These are phyloP conservation scores for Polylopha cassiicola DNA, from an alignment of 2,888 invertebrate species.

Conservation along the genomic window DNA sequence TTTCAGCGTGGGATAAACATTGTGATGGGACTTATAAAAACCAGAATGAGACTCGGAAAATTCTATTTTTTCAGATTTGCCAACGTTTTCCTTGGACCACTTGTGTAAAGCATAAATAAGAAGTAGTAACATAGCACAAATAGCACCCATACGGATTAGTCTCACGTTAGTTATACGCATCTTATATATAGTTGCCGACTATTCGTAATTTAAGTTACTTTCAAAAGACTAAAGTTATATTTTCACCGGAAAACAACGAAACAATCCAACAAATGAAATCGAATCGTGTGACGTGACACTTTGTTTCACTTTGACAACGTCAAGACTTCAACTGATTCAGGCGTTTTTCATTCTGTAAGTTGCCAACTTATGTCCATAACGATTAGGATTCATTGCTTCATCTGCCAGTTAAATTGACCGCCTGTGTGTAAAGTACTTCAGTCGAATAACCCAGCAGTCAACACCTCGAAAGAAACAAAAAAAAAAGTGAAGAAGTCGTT, in stretches of 20 bases:
- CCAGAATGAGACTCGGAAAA: constrained; percentile 37
- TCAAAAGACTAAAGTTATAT: constrained; percentile 18
- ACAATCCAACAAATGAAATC: constrained; percentile 13
- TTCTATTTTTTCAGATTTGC: constrained; percentile 31
- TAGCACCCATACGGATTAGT: constrained; percentile 73
- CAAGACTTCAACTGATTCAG: constrained; percentile 32
- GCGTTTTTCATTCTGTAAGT: background rate
- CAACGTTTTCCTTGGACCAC: constrained; percentile 73
- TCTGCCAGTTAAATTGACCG: too few species aligned
- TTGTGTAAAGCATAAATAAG: constrained; percentile 80
- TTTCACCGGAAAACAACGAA: constrained; percentile 30
- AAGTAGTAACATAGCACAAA: constrained; percentile 74
- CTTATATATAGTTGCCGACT: constrained; percentile 32
- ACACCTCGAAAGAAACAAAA: too few species aligned
- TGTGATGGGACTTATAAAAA: constrained; percentile 51
- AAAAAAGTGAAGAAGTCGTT: too few species aligned
- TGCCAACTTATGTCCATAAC: too few species aligned
- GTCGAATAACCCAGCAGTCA: too few species aligned
- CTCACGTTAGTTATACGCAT: constrained; percentile 81
- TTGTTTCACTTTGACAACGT: constrained; percentile 35
- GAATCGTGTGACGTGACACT: constrained; percentile 21
- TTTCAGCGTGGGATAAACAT: constrained; percentile 59
- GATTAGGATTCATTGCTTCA: too few species aligned
- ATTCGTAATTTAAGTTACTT: constrained; percentile 32
- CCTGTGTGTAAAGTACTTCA: too few species aligned